phyloP scores from a whole-genome alignment of 2,113 vertebrate genomes.

The Hippolais icterina region DNA sequence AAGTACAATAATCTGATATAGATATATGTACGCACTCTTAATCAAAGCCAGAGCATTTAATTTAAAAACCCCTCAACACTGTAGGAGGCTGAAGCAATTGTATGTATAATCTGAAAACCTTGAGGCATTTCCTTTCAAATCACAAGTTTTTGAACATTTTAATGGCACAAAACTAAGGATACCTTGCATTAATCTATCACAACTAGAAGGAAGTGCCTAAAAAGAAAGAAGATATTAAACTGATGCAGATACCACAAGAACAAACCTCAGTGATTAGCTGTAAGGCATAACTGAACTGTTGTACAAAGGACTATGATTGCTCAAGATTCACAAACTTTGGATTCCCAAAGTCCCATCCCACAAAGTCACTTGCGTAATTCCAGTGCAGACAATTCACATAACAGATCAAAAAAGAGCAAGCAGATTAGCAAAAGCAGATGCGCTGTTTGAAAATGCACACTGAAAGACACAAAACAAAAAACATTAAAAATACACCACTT shows the following conservation, averaged over 20 bases:
- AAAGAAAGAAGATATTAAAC: conserved; percentile 22
- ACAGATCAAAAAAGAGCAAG: background rate
- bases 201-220: conserved; percentile 11
- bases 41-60: background rate
- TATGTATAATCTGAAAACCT: background rate
- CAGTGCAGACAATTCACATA: background rate
- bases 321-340: background rate
- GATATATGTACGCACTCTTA: background rate
- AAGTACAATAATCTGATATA: background rate
- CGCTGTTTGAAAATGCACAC: background rate
- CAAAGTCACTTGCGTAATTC: background rate
- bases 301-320: background rate
- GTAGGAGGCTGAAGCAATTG: background rate
- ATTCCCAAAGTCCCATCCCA: background rate
- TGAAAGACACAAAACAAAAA: background rate
- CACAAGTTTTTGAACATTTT: background rate
- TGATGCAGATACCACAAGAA: background rate
- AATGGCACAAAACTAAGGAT: background rate
- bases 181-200: conserved; percentile 33
- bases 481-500: background rate
- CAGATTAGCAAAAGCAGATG: background rate
- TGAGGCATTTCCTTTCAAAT: conserved; percentile 32
- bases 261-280: background rate
- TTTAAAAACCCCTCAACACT: background rate
- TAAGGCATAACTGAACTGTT: background rate